Evolutionary conservation across 2,113 vertebrate genomes (phyloP), one percentile per base, ranked within the genome.

Genomic region (Macroglossus sobrinus): DNA sequence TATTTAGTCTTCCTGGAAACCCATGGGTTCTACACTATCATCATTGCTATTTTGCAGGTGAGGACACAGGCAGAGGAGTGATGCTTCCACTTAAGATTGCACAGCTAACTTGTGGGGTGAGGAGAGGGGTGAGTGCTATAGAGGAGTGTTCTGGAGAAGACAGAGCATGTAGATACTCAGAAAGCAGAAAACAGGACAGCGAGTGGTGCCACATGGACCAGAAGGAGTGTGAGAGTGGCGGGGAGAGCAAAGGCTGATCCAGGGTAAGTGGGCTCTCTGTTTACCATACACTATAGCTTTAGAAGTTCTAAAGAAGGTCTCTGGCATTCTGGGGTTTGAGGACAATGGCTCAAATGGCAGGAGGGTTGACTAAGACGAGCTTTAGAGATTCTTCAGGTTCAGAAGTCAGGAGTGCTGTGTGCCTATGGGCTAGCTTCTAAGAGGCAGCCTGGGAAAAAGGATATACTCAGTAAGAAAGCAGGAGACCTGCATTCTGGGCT

Each of bases 21-120:
- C 9, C 18, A 2, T 7, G 21, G 40, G 1, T 66, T 38, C 28
- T 24, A 8, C 4, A 8, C 8, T 1, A 1, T 33, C 18, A 13
- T 57, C 4, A 33, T 43, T 10, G 53, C n/a, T 3, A 35, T 30
- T 43, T 59, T 85, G 28, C 53, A 33, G 45, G 28, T 55, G 35
- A 30, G 16, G 55, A 24, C 6, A 5, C 12, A 24, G 30, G 30
- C n/a, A 40, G n/a, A 19, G 35, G 5, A 80, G 33, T 5, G 7
- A 19, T 14, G 28, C 0, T 6, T 95, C 61, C 55, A 13, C 5
- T 0, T 72, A n/a, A 64, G 45, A 12, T 47, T 16, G 55, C 21
- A 30, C 15, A 47, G 71, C 63, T 14, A 57, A 4, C 0, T 47
- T 2, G 9, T 2, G 1, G 30, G 19, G n/a, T n/a, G n/a, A n/a